Base-by-base conservation (phyloP, 2,888 invertebrate species). In the Patella pellucida region DNA sequence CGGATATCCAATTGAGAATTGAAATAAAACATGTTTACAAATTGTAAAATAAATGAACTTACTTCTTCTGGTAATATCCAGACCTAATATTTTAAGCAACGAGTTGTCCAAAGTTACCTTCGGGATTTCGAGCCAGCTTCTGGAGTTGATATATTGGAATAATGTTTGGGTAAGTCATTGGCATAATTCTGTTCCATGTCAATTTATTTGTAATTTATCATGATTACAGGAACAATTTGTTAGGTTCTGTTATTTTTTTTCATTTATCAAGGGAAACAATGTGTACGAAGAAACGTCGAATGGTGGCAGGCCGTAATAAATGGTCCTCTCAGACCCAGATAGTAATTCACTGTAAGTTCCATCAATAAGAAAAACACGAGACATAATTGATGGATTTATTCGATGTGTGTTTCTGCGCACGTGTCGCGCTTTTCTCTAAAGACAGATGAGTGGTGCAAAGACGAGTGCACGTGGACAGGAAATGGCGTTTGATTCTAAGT, bases 341-440 rank as follows among this genome's bases (percentile, higher is more conserved):
- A 23, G 19, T 62, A 62, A 62, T 62, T 62, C 62, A 62, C 23
- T 62, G 62, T 62, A 62, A 11, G 62, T 62, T 62, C 23, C 62
- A 62, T 62, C 62, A 19, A 62, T 62, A 62, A 62, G 62, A 62
- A 62, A 62, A 62, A 62, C 62, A 62, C 62, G 62, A 62, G 19
- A 23, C 62, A 11, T 62, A 62, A 62, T 62, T 62, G 62, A 62
- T 62, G 62, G 62, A 62, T 62, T 19, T 62, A 62, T 62, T 62
- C 62, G 23, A 62, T 62, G 62, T 62, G 62, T 62, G 23, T 23
- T 19, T 62, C 62, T 9, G 12, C 62, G 62, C 62, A 62, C 62
- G 62, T 62, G 62, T 23, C 62, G 9, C 23, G 19, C 62, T 62
- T 23, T 62, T 62, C 23, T 23, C 62, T 11, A 16, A 62, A 62